Percentiles rank a stretch among this genome's conserved stretches.
These are phyloP conservation scores for Dunckerocampus dactyliophorus DNA, from an alignment of 2,113 vertebrate genomes.

Conservation along the genomic window DNA sequence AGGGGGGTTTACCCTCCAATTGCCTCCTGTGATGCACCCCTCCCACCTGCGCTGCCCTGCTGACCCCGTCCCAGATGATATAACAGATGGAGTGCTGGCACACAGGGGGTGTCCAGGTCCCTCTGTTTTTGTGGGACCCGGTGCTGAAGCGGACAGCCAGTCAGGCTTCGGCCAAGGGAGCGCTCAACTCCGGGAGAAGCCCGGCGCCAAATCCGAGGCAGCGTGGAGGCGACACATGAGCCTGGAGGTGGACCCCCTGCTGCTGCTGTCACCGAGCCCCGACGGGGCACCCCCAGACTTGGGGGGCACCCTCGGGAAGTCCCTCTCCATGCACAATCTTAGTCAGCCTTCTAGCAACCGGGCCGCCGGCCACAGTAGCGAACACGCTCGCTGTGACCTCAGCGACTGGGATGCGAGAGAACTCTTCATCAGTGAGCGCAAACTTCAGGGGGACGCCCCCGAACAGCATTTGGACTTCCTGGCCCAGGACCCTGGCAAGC, in stretches of 20 bases:
- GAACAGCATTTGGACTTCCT: constrained; percentile 76
- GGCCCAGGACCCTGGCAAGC: constrained; percentile 67
- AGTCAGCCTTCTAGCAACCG: constrained; percentile 76
- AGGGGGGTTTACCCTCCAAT: constrained; percentile 84
- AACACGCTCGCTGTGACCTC: constrained; percentile 67
- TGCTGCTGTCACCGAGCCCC: constrained; percentile 77
- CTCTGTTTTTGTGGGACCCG: constrained; percentile 45
- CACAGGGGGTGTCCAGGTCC: constrained; percentile 77
- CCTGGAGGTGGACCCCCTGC: constrained; percentile 81
- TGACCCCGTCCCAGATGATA: constrained; percentile 72
- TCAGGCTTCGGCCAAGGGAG: constrained; percentile 18
- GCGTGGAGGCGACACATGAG: constrained; percentile 87
- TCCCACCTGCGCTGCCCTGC: constrained; percentile 75
- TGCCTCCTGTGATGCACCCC: constrained; percentile 80
- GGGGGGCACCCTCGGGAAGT: constrained; percentile 80
- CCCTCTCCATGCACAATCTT: constrained; percentile 89
- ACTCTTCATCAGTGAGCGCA: constrained; percentile 88
- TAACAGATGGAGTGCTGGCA: constrained; percentile 22
- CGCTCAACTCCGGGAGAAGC: constrained; percentile 70
- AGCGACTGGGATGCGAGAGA: constrained; percentile 83
- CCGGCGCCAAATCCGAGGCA: constrained; percentile 76
- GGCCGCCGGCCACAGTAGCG: constrained; percentile 78
- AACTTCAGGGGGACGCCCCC: constrained; percentile 68
- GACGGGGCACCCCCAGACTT: constrained; percentile 57
- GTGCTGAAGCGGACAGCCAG: constrained; percentile 23